phyloP scores from a whole-genome alignment of 2,113 vertebrate genomes.

The Motacilla tschutschensis region DNA sequence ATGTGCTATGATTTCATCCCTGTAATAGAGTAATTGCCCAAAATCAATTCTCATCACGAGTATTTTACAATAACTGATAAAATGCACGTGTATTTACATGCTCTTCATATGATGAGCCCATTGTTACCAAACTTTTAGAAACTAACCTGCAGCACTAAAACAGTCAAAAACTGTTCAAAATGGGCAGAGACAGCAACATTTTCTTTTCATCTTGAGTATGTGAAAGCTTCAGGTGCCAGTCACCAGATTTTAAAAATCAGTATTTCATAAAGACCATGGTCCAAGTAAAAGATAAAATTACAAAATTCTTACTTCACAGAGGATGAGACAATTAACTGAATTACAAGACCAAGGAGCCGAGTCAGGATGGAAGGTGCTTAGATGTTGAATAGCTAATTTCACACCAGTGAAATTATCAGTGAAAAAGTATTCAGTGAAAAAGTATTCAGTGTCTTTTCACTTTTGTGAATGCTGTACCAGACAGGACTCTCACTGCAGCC shows the following conservation, averaged over 20 bases:
- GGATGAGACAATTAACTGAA: background rate
- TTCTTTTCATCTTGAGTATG: background rate
- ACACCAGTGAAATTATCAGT: no score
- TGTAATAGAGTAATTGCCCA: background rate
- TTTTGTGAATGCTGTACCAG: background rate
- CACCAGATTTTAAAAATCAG: background rate
- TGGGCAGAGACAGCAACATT: background rate
- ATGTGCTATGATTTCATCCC: background rate
- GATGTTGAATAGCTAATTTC: background rate
- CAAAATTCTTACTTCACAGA: background rate
- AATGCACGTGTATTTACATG: fast-evolving
- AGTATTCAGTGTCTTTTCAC: background rate
- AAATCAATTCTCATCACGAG: background rate
- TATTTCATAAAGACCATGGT: background rate
- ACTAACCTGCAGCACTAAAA: background rate
- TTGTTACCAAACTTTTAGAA: background rate
- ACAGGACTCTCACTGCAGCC: background rate
- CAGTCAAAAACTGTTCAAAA: background rate
- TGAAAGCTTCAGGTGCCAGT: background rate
- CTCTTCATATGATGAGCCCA: background rate
- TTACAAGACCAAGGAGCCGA: background rate
- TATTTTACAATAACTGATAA: background rate
- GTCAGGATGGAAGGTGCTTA: background rate
- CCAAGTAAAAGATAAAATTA: background rate
- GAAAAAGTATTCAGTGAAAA: no score